These are phyloP conservation scores for Chrysolina oricalcia DNA, from an alignment of 2,888 invertebrate genomes.

Conservation along the genomic window DNA sequence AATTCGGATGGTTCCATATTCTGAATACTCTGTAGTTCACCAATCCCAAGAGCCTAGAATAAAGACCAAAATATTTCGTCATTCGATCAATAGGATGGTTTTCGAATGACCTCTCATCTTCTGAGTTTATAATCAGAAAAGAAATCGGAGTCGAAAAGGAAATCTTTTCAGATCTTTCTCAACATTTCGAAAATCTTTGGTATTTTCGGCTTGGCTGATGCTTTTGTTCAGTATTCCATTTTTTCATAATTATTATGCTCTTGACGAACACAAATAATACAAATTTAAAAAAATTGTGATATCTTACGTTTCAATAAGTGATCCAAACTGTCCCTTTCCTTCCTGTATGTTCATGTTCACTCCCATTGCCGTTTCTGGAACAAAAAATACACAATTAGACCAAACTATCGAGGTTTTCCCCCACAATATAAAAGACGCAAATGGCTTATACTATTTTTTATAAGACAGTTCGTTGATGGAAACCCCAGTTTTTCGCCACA, in stretches of 20 bases:
- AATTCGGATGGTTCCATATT: constrained; percentile 40
- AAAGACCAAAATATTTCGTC: not conserved
- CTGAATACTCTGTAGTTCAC: constrained; percentile 36
- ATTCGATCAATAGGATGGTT: not conserved
- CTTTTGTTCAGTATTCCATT: too few relatives aligned
- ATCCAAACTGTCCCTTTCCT: constrained; percentile 31
- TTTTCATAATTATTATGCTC: too few relatives aligned
- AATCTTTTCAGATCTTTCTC: too few relatives aligned
- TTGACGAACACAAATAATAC: not conserved
- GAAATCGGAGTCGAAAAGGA: too few relatives aligned
- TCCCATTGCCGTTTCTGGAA: constrained; percentile 50
- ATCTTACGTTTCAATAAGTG: constrained; percentile 45
- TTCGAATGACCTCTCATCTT: not conserved
- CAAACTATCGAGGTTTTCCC: too few relatives aligned
- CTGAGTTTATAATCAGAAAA: not conserved
- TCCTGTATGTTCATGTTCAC: constrained; percentile 45
- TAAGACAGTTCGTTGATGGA: too few relatives aligned
- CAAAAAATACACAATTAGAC: not conserved
- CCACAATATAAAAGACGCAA: too few relatives aligned
- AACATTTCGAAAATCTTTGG: too few relatives aligned
- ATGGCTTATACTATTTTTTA: too few relatives aligned
- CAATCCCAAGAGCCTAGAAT: constrained; percentile 40
- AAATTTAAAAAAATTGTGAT: not conserved
- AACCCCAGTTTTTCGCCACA: too few relatives aligned
- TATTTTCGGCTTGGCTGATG: too few relatives aligned